Conservation (phyloP, 1,140 invertebrate genomes). For the Monomorium pharaonis region DNA sequence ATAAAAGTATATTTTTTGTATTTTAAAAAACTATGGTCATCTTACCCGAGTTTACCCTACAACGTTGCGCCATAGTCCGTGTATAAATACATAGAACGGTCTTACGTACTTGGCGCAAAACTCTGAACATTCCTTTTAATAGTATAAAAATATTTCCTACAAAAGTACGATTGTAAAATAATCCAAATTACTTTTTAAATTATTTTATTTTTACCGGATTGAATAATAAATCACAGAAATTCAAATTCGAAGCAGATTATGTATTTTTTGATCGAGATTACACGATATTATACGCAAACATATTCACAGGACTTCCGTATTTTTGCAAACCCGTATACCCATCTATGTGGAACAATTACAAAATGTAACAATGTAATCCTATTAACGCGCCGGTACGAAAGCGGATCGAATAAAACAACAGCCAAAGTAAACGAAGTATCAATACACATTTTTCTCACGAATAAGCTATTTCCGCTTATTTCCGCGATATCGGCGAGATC, state of each 20-base stretch:
- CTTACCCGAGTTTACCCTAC: no score
- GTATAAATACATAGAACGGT: no score
- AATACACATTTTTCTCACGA: neutral
- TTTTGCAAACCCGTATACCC: neutral
- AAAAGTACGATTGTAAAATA: neutral
- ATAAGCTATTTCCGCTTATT: neutral
- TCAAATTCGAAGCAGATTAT: no score
- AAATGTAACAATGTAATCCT: neutral
- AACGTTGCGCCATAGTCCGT: no score
- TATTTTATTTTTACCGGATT: neutral
- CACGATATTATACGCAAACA: no score
- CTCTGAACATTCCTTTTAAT: neutral
- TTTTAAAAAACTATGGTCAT: no score
- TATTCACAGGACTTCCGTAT: neutral
- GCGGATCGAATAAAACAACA: neutral
- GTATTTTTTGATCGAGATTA: neutral
- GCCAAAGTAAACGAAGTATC: neutral
- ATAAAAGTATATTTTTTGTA: no score
- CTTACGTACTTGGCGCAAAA: no score
- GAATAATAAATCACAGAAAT: neutral
- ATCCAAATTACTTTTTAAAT: neutral
- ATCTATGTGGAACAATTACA: neutral
- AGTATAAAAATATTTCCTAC: neutral
- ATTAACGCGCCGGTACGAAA: neutral
- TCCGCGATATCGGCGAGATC: neutral